Evolutionary conservation across 2,113 vertebrate species (phyloP).

Genomic region (Bubo scandiacus): DNA sequence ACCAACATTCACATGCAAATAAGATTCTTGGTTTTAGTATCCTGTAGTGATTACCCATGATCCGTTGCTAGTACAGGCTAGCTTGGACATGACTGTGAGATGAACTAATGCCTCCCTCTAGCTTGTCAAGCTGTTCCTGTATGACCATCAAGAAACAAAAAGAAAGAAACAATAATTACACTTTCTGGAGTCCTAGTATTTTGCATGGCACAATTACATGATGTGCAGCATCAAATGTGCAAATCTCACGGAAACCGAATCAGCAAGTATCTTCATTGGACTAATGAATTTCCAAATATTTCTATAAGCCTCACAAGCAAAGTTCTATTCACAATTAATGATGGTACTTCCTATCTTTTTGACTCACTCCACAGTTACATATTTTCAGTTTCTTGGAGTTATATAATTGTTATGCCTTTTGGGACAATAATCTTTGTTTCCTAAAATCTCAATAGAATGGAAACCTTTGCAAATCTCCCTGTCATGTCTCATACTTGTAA

Average conservation of each 20-base stretch:
- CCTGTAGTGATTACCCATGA: background rate
- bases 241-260: background rate
- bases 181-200: background rate
- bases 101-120: background rate
- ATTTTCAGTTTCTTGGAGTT: background rate
- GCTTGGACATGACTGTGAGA: background rate
- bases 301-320: background rate
- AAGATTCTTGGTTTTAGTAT: background rate
- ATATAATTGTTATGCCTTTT: background rate
- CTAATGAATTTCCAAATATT: background rate
- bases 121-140: background rate
- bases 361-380: background rate
- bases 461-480: background rate
- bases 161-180: background rate
- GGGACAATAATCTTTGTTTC: background rate
- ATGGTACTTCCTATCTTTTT: background rate
- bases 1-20: rapidly evolving
- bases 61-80: background rate
- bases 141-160: background rate
- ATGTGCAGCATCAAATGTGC: background rate
- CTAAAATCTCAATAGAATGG: background rate
- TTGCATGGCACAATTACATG: background rate
- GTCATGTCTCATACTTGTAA: background rate
- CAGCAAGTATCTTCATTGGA: background rate
- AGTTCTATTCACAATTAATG: background rate